A percentile compares a stretch with the other conserved stretches of the same genome.
Conservation (phyloP, 1,140 invertebrate genomes). For the Diorhabda elongata region DNA sequence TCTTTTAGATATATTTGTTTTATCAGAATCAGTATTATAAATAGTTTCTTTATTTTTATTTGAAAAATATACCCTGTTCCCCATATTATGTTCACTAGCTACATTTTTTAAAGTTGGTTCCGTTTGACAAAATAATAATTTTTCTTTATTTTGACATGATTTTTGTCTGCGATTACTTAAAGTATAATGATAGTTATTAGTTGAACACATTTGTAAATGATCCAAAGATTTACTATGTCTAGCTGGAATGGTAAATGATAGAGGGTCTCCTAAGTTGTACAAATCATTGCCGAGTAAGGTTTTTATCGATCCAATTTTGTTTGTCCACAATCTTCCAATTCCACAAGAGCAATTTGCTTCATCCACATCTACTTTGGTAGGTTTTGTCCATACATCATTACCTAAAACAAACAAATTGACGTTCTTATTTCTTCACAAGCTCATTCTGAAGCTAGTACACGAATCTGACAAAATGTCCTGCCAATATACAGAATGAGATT, state of each 20-base stretch:
- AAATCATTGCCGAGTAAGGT: constrained; percentile 18
- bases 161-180: constrained; percentile 11
- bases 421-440: no score
- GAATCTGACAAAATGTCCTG: no score
- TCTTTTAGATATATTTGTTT: constrained; percentile 7
- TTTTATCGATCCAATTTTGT: constrained; percentile 26
- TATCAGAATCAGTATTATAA: constrained; percentile 25
- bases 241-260: constrained; percentile 55
- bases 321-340: constrained; percentile 29
- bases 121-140: constrained; percentile 28
- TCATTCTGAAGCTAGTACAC: no score
- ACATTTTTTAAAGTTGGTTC: constrained; percentile 49
- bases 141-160: background rate
- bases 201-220: constrained; percentile 51
- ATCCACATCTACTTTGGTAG: constrained; percentile 10
- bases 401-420: background rate
- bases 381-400: constrained; percentile 4
- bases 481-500: no score
- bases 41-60: constrained; percentile 10
- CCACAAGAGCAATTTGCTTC: constrained; percentile 33
- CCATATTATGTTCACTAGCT: constrained; percentile 38
- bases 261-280: constrained; percentile 31
- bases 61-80: constrained; percentile 22
- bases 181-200: constrained; percentile 32
- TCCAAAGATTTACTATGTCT: constrained; percentile 77